These are phyloP conservation scores for Agrochola lychnidis DNA, from an alignment of 2,888 invertebrate genomes.

Conservation along the genomic window DNA sequence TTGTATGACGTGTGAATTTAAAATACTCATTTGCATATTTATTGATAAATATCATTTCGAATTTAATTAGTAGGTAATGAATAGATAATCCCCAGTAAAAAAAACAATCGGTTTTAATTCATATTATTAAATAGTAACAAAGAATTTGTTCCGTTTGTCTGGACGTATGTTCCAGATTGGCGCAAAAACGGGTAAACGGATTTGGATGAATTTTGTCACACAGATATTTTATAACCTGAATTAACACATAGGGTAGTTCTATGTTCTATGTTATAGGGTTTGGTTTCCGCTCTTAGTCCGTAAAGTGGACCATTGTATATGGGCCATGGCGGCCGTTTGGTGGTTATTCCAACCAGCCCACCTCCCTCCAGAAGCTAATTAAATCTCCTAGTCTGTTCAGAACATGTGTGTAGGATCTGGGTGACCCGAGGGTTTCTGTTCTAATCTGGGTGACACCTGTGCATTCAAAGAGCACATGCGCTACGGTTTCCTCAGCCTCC, in stretches of 20 bases:
- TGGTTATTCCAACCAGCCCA: too few species aligned
- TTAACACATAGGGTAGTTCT: not conserved
- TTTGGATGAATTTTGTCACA: not conserved
- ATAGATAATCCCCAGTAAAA: not conserved
- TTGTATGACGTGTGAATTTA: not conserved
- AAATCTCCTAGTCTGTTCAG: too few species aligned
- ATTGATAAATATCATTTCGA: not conserved
- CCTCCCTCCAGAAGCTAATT: too few species aligned
- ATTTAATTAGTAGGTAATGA: not conserved
- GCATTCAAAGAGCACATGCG: too few species aligned
- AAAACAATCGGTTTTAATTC: not conserved
- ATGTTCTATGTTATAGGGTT: too few species aligned
- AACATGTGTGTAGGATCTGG: too few species aligned
- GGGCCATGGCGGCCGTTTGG: too few species aligned
- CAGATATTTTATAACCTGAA: not conserved
- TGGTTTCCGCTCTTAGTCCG: too few species aligned
- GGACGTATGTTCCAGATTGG: not conserved
- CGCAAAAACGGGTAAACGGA: not conserved
- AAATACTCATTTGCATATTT: slow-evolving; percentile 2
- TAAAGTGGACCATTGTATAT: too few species aligned
- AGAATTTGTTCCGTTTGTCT: not conserved
- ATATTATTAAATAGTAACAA: not conserved
- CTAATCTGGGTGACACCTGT: too few species aligned
- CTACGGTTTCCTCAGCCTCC: too few species aligned
- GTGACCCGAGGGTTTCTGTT: too few species aligned